These are phyloP conservation scores for Pocota personata DNA, from an alignment of 2,888 invertebrate genomes.

Conservation along the genomic window DNA sequence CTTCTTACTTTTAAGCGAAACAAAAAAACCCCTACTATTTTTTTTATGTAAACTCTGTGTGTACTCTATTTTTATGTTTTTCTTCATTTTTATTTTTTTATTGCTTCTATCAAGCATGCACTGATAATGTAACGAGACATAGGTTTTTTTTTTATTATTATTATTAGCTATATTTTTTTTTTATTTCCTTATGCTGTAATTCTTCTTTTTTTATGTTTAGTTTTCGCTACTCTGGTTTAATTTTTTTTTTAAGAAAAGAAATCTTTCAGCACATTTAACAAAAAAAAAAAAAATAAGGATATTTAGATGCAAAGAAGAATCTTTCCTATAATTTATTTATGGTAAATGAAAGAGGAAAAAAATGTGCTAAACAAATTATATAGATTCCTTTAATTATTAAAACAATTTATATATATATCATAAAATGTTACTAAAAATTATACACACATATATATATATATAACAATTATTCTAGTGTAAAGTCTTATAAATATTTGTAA, in stretches of 20 bases:
- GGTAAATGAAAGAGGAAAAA: conserved; percentile 43
- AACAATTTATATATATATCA: conserved; percentile 51
- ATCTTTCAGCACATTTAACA: conserved; percentile 41
- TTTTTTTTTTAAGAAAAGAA: conserved; percentile 3
- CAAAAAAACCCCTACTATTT: conserved; percentile 10
- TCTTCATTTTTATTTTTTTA: conserved; percentile 51
- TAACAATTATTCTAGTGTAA: conserved; percentile 68
- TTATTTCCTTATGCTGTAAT: conserved; percentile 37
- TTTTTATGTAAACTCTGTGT: conserved; percentile 45
- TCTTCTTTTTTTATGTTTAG: conserved; percentile 15
- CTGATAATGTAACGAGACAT: conserved; percentile 71
- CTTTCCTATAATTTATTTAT: conserved; percentile 50
- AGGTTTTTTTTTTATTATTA: conserved; percentile 21
- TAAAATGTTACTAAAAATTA: conserved; percentile 59
- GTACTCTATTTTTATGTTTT: conserved; percentile 33
- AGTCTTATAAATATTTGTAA: conserved; percentile 73
- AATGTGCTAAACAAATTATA: conserved; percentile 68
- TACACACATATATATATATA: conserved; percentile 61
- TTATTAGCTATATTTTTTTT: conserved; percentile 16
- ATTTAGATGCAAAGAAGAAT: neutral
- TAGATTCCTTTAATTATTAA: conserved; percentile 53
- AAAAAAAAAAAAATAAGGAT: neutral
- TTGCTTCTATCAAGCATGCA: conserved; percentile 73
- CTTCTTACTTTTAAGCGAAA: too few species aligned
- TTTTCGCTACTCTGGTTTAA: conserved; percentile 17